A percentile compares a stretch with the other conserved stretches of the same genome.
phyloP scores from a whole-genome alignment of 1,140 invertebrate species.

The Rhagoletis pomonella region DNA sequence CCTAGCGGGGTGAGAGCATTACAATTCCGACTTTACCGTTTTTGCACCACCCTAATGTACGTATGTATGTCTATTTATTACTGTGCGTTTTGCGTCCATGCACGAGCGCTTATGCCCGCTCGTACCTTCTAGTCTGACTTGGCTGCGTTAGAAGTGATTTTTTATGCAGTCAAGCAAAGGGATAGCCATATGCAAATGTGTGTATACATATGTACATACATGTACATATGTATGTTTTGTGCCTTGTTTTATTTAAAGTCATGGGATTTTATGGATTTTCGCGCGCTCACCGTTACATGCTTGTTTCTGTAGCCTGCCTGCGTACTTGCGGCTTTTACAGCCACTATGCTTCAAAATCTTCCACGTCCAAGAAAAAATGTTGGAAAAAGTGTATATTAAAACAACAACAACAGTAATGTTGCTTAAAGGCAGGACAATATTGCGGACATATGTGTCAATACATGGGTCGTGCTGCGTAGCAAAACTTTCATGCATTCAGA shows the following conservation, averaged over 20 bases:
- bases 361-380: background rate
- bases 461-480: background rate
- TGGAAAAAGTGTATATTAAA: background rate
- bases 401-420: background rate
- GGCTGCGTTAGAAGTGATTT: background rate
- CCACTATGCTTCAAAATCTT: background rate
- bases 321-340: slow-evolving; percentile 23
- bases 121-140: background rate
- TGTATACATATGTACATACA: background rate
- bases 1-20: no score
- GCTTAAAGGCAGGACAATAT: background rate
- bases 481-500: no score
- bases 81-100: background rate
- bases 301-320: background rate
- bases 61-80: background rate
- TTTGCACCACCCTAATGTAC: background rate
- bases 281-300: background rate
- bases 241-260: background rate
- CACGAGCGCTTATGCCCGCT: no score
- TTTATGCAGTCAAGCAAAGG: background rate
- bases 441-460: background rate
- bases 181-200: slow-evolving; percentile 14
- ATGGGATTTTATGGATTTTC: background rate
- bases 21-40: background rate
- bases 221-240: background rate